Conservation (phyloP, 1,140 invertebrate species). For the Scaptomyza graminum region DNA sequence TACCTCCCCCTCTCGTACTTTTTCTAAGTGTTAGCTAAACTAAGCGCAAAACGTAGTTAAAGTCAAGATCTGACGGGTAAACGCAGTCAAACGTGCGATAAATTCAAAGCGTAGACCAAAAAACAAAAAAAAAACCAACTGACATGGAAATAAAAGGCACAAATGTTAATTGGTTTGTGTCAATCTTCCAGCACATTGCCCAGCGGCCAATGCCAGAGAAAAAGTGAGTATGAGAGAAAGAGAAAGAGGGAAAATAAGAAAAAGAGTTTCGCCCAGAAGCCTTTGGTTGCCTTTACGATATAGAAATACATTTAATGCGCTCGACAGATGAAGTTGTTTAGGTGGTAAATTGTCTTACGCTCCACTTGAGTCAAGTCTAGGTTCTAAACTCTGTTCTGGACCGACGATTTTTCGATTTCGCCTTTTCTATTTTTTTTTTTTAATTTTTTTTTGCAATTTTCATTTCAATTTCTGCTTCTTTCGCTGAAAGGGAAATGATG, state of each 20-base stretch:
- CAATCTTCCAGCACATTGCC: conserved; percentile 68
- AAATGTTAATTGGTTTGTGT: conserved; percentile 84
- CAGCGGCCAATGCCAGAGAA: conserved; percentile 15
- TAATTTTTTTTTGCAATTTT: conserved; percentile 68
- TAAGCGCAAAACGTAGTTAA: conserved; percentile 81
- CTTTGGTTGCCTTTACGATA: conserved; percentile 33
- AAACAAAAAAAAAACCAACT: conserved; percentile 35
- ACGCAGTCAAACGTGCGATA: conserved; percentile 82
- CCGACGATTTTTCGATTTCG: conserved; percentile 48
- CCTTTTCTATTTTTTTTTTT: conserved; percentile 2
- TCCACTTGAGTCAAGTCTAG: conserved; percentile 22
- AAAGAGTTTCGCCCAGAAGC: conserved; percentile 21
- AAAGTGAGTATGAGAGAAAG: neutral
- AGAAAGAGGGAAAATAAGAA: neutral
- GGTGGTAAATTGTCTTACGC: conserved; percentile 64
- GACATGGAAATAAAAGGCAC: conserved; percentile 79
- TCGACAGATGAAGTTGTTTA: conserved; percentile 79
- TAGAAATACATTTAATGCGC: conserved; percentile 68
- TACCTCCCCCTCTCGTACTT: neutral
- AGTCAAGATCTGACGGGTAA: conserved; percentile 81
- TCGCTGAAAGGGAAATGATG: conserved; percentile 80
- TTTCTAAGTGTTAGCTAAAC: conserved; percentile 26
- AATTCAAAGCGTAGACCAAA: conserved; percentile 73
- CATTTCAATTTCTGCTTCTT: conserved; percentile 76
- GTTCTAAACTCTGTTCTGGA: conserved; percentile 42